Conservation (phyloP, 1,140 invertebrate genomes). For the Nasonia longicornis region DNA sequence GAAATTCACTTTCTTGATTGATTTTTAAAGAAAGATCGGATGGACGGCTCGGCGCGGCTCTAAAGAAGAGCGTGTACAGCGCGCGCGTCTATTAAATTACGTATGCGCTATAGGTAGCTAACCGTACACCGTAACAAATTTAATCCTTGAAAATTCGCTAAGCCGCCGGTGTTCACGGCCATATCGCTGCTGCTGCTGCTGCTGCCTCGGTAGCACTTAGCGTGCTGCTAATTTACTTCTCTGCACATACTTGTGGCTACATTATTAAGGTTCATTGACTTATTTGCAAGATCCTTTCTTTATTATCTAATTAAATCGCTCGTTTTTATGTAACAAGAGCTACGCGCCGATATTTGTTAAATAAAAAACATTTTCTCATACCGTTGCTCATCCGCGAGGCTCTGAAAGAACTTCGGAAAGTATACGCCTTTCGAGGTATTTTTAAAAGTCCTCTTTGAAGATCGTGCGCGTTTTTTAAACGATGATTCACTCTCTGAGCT, state of each 20-base stretch:
- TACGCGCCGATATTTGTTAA: background rate
- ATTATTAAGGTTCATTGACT: conserved; percentile 30
- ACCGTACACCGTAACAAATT: conserved; percentile 23
- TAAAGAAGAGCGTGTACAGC: background rate
- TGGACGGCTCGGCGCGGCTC: background rate
- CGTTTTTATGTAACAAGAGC: no score
- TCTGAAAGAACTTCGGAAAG: background rate
- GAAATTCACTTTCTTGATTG: background rate
- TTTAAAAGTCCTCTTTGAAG: background rate
- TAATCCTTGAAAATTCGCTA: conserved; percentile 29
- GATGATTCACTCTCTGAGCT: background rate
- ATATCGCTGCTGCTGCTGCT: background rate
- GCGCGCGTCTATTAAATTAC: conserved; percentile 2
- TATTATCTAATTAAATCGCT: conserved; percentile 1
- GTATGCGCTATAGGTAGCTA: background rate
- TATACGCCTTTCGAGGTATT: background rate
- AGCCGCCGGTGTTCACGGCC: conserved; percentile 10
- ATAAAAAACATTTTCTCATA: background rate
- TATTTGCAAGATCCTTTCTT: conserved; percentile 4
- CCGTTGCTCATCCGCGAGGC: background rate
- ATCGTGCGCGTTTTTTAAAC: background rate
- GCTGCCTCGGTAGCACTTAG: background rate
- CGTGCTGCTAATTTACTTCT: conserved; percentile 24
- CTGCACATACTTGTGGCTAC: background rate
- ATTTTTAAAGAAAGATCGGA: background rate